phyloP scores from a whole-genome alignment of 2,797 vertebrate species.

The Gallinago stenura region DNA sequence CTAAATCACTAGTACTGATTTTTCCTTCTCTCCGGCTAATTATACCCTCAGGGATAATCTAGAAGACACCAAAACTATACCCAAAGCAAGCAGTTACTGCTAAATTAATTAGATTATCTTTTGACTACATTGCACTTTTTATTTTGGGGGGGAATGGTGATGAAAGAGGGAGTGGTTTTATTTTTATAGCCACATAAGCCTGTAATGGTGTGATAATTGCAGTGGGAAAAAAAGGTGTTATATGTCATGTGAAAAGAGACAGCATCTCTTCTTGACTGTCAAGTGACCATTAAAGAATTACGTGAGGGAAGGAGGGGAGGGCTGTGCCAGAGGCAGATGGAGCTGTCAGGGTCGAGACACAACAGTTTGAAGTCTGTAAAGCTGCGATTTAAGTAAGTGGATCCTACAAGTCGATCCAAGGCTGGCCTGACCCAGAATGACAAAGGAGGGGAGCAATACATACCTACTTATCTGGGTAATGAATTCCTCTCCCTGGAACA shows the following conservation, averaged over 20 bases:
- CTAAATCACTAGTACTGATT: neutral
- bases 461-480: neutral
- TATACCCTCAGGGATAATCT: neutral
- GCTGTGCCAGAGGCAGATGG: neutral
- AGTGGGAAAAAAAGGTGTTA: neutral
- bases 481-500: neutral
- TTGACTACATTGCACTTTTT: neutral
- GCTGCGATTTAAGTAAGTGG: neutral
- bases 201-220: neutral
- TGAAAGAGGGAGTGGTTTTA: neutral
- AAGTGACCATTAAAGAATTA: neutral
- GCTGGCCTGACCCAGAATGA: neutral
- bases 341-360: neutral
- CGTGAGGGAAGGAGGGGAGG: neutral
- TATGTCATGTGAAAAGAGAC: neutral
- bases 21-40: conserved; percentile 22
- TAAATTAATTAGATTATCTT: neutral
- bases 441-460: neutral
- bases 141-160: neutral
- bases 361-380: neutral
- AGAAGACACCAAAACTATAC: neutral
- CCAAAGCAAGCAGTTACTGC: neutral
- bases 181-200: neutral
- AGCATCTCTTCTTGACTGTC: neutral
- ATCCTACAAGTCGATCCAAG: neutral